Evolutionary conservation across 1,140 invertebrate species (phyloP), one percentile per base, ranked within the genome.

Genomic region (Lithobius niger): DNA sequence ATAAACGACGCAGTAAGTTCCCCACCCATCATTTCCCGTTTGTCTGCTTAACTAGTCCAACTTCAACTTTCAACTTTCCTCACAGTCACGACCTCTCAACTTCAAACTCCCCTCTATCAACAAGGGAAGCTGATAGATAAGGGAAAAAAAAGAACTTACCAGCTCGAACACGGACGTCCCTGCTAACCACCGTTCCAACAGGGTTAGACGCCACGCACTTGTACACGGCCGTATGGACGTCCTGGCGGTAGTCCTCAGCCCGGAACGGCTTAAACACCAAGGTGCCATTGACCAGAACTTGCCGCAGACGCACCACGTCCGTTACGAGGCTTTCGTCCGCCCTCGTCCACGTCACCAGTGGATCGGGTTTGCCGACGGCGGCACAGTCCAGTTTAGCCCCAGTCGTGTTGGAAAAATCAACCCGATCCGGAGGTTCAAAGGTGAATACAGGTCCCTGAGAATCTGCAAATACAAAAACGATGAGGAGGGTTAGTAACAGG

Each of bases 371-470:
- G 3, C 83, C 83, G 6, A 72, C 70, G 0, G 81, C 79, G 4
- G 76, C 74, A 59, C 84, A 87, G 40, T 80, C 77, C 57, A 84
- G 83, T 16, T 58, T 53, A 4, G 64, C 61, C 3, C 66, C 68
- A 47, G 63, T 63, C 2, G 62, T 66, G 74, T 91, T 91, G 59
- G 85, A 84, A 72, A 91, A 91, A 65, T 88, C 86, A 40, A 91
- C 77, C 58, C 79, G 79, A 62, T 82, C 82, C 51, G 84, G 82
- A 26, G 88, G 87, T 68, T 90, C 85, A 56, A 78, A 77, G 47
- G 81, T 70, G 72, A 86, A 81, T 55, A 82, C 74, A 42, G 85
- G 83, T 58, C 86, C 85, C 64, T 85, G 83, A 53, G 85, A 79
- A 71, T 88, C 84, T n/a, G n/a, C n/a, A n/a, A n/a, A n/a, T n/a